phyloP scores from a whole-genome alignment of 1,140 invertebrate genomes.

The Megalopta genalis region DNA sequence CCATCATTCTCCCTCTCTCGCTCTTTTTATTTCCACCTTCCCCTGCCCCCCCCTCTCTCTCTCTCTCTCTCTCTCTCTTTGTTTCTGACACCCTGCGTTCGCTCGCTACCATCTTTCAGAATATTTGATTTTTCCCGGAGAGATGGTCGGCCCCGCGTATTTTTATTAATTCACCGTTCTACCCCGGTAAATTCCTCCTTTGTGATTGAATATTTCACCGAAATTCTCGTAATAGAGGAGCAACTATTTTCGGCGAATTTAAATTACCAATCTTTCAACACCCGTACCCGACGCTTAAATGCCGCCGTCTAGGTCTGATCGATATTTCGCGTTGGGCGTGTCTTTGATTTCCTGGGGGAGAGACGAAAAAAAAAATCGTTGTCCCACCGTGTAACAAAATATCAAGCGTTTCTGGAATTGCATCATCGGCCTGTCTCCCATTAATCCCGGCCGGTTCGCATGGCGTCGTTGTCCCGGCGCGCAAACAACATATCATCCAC shows the following conservation, averaged over 20 bases:
- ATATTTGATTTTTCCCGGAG: constrained; percentile 20
- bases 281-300: neutral
- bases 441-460: constrained; percentile 38
- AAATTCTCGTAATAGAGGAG: neutral
- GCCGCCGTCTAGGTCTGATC: neutral
- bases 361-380: constrained; percentile 9
- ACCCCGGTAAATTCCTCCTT: neutral
- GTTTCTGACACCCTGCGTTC: neutral
- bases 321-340: neutral
- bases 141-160: neutral
- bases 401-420: constrained; percentile 45
- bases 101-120: constrained; percentile 12
- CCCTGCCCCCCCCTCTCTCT: neutral
- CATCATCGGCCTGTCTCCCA: constrained; percentile 45
- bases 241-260: constrained; percentile 7
- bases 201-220: neutral
- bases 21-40: constrained; percentile 19
- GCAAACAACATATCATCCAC: constrained; percentile 49
- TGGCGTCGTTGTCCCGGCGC: constrained; percentile 41
- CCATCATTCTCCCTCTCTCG: constrained; percentile 21
- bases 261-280: neutral
- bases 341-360: neutral
- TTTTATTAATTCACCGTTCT: constrained; percentile 5
- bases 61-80: too few relatives aligned
- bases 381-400: constrained; percentile 30